phyloP scores from a whole-genome alignment of 2,797 vertebrate species.

The Peromyscus nudipes region DNA sequence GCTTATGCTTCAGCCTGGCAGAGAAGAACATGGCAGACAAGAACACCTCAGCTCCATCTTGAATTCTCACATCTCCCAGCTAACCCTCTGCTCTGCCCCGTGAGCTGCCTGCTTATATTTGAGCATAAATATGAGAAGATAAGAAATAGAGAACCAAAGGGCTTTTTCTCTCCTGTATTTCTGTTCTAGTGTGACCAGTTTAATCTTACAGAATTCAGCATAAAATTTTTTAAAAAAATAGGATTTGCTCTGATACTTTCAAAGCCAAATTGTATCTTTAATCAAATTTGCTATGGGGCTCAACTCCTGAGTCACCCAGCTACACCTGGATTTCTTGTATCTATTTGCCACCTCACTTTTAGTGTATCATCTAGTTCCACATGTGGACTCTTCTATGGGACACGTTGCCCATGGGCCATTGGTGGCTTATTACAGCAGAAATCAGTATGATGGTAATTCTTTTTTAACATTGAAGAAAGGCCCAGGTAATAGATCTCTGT shows the following conservation, averaged over 20 bases:
- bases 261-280: conserved; percentile 59
- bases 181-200: neutral
- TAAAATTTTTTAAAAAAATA: neutral
- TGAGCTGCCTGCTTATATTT: neutral
- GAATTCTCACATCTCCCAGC: neutral
- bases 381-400: neutral
- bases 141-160: neutral
- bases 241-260: conserved; percentile 29
- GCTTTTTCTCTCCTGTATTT: neutral
- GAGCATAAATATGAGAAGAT: conserved; percentile 48
- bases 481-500: neutral
- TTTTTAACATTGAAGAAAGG: neutral
- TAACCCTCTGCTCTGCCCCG: neutral
- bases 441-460: neutral
- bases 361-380: neutral
- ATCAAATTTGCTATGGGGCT: conserved; percentile 15
- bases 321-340: neutral
- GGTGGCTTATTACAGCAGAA: neutral
- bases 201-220: conserved; percentile 58
- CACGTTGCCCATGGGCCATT: neutral
- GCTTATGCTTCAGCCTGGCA: neutral
- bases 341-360: neutral
- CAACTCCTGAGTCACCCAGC: neutral
- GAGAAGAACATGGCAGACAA: neutral
- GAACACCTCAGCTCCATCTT: neutral